Evolutionary conservation across 2,797 vertebrate genomes (phyloP).

Genomic region (Otus scops): DNA sequence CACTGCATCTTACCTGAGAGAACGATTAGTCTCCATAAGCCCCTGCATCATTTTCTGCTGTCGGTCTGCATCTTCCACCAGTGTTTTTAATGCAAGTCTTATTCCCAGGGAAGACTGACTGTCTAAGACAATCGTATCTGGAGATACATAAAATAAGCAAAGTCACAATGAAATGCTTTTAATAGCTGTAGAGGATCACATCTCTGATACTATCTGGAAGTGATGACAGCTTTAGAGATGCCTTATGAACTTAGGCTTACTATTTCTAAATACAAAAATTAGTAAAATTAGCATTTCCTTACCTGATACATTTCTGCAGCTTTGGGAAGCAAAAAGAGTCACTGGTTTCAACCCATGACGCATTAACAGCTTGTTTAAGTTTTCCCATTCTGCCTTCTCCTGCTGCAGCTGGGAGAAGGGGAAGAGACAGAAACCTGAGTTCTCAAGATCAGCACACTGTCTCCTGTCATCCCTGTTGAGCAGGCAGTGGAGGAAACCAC

Average conservation of each 20-base stretch:
- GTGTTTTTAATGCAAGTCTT: conserved; percentile 76
- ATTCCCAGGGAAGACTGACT: conserved; percentile 78
- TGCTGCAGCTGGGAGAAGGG: conserved; percentile 62
- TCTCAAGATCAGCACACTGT: not conserved
- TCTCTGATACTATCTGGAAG: not conserved
- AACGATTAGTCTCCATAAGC: conserved; percentile 83
- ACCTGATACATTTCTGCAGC: conserved; percentile 79
- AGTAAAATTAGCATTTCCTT: not conserved
- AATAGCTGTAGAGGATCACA: not conserved
- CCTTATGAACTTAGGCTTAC: not conserved
- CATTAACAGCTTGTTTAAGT: conserved; percentile 79
- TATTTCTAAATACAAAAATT: not conserved
- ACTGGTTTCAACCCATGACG: conserved; percentile 83
- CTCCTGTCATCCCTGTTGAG: not conserved
- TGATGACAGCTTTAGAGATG: not conserved
- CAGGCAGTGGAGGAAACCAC: not conserved
- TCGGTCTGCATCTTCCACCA: conserved; percentile 83
- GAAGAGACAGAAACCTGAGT: not conserved
- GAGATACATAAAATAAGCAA: not conserved
- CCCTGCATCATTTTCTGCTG: conserved; percentile 85
- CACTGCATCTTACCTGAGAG: conserved; percentile 81
- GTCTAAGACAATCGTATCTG: conserved; percentile 85
- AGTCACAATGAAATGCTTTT: not conserved
- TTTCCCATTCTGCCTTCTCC: conserved; percentile 86
- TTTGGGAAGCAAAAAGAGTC: conserved; percentile 72